These are phyloP conservation scores for Hanleya hanleyi DNA, from an alignment of 2,888 invertebrate genomes.

Conservation along the genomic window DNA sequence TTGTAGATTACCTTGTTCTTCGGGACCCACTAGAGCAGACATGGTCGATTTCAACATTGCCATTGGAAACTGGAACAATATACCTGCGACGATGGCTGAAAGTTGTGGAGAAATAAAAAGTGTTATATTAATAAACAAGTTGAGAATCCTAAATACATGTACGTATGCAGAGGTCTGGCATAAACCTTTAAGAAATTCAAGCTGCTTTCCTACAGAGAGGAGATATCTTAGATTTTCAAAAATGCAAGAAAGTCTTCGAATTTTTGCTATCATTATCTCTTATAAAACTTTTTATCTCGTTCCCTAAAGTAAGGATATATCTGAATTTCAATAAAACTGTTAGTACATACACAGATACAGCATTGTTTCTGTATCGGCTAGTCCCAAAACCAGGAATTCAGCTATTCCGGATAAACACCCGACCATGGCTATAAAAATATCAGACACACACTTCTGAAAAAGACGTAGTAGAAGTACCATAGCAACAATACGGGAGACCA, in stretches of 20 bases:
- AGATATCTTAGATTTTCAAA: too few relatives aligned
- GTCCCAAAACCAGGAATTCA: background rate
- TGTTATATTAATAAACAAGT: too few relatives aligned
- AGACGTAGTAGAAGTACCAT: background rate
- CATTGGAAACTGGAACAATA: background rate
- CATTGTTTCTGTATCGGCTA: background rate
- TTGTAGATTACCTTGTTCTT: slow-evolving; percentile 10
- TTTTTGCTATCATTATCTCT: too few relatives aligned
- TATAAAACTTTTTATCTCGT: too few relatives aligned
- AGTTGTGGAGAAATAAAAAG: too few relatives aligned
- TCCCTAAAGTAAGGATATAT: too few relatives aligned
- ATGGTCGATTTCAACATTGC: background rate
- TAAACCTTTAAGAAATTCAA: too few relatives aligned
- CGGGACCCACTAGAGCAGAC: background rate
- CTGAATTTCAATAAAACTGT: background rate
- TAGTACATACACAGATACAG: background rate
- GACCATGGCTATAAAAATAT: background rate
- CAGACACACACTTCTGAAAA: background rate
- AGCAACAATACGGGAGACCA: slow-evolving; percentile 16
- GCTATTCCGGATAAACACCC: background rate
- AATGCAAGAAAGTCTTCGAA: too few relatives aligned
- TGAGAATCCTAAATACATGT: too few relatives aligned
- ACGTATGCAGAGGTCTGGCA: too few relatives aligned
- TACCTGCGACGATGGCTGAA: background rate
- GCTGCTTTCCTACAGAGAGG: too few relatives aligned